Evolutionary conservation across 2,888 invertebrate genomes (phyloP).

Genomic region (Drosophila crucigera): DNA sequence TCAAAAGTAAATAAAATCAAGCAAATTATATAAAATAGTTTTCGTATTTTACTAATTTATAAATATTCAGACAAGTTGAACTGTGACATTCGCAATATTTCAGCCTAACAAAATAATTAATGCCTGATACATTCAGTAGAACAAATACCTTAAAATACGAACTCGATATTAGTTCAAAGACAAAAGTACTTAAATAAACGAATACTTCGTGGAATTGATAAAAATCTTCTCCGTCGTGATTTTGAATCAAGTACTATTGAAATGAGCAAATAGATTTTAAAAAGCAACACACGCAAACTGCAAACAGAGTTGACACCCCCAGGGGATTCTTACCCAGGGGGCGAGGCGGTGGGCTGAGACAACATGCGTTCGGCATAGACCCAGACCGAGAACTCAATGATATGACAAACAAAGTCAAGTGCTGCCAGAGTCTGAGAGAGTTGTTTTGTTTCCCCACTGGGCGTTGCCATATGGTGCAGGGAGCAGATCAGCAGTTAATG

Average conservation of each 20-base stretch:
- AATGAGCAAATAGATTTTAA: constrained; percentile 50
- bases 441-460: background rate
- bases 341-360: background rate
- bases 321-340: constrained; percentile 12
- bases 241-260: constrained; percentile 50
- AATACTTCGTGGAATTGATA: constrained; percentile 27
- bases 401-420: constrained; percentile 74
- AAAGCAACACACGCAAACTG: constrained; percentile 26
- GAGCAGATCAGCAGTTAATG: constrained; percentile 11
- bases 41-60: background rate
- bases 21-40: background rate
- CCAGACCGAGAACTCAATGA: constrained; percentile 48
- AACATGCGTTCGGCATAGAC: constrained; percentile 20
- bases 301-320: constrained; percentile 36
- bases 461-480: constrained; percentile 10
- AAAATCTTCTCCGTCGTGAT: constrained; percentile 19
- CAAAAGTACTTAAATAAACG: constrained; percentile 1
- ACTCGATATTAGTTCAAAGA: background rate
- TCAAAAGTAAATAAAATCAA: background rate
- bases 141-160: background rate
- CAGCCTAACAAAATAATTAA: background rate
- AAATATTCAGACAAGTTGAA: background rate
- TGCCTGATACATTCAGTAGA: background rate
- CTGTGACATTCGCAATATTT: background rate
- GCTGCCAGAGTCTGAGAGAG: constrained; percentile 17